Conservation (phyloP, 2,888 invertebrate species). For the Conus canariensis region DNA sequence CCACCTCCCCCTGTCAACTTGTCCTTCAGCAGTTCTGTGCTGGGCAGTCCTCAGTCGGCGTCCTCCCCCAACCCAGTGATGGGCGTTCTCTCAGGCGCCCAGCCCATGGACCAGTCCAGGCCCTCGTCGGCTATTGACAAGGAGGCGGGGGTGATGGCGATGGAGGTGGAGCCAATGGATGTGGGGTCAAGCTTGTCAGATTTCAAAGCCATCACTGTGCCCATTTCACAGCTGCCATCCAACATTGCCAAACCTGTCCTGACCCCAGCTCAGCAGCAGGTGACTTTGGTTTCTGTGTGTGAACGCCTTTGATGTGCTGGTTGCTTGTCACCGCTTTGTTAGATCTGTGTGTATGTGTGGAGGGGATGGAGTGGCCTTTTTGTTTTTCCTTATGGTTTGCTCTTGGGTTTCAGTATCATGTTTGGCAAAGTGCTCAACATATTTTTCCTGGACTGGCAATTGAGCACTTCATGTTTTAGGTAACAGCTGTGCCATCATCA, state of each 20-base stretch:
- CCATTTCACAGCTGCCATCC: conserved; percentile 48
- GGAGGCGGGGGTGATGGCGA: conserved; percentile 62
- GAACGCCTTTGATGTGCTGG: background rate
- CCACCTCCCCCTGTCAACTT: conserved; percentile 55
- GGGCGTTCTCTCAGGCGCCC: background rate
- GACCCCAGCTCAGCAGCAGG: conserved; percentile 44
- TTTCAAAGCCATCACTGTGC: conserved; percentile 49
- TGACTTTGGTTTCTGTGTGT: too few species aligned
- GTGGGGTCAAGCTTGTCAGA: conserved; percentile 44
- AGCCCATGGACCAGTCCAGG: conserved; percentile 70
- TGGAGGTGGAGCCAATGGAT: conserved; percentile 72
- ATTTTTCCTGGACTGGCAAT: too few species aligned
- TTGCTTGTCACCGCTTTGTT: background rate
- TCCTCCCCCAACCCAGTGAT: background rate
- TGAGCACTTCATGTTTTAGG: too few species aligned
- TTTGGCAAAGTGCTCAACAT: too few species aligned
- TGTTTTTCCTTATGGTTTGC: too few species aligned
- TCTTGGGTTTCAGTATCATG: too few species aligned
- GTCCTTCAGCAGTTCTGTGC: conserved; percentile 37
- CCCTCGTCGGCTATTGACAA: conserved; percentile 73
- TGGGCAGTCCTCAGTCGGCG: conserved; percentile 16
- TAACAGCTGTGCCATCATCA: too few species aligned
- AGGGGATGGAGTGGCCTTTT: too few species aligned
- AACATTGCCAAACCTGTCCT: conserved; percentile 46
- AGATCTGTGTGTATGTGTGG: background rate